Base-by-base conservation (phyloP, 1,140 invertebrate species). In the Sycophaga agraensis region DNA sequence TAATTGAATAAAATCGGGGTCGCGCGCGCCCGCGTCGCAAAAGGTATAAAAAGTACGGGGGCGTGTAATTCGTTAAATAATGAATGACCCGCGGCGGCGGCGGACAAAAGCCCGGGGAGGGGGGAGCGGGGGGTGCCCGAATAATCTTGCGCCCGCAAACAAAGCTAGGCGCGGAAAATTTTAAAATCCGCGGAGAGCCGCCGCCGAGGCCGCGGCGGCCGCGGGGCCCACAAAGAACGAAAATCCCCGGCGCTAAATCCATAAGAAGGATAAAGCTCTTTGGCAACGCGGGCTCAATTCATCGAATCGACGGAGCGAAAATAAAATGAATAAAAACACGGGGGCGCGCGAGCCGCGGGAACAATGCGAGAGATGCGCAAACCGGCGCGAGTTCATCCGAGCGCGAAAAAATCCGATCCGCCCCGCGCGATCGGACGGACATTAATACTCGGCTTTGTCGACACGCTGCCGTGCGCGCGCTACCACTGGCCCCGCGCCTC, bases 21-120 rank as follows among this genome's bases (percentile, higher is more conserved):
- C 34, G 37, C 21, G 31, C 5, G n/a, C 17, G 2, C 21, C n/a
- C n/a, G n/a, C n/a, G n/a, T n/a, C 19, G 45, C 22, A 35, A 24
- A 22, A 1, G 24, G 43, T 39, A 48, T 39, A 26, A 58, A 58
- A 58, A 14, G 43, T 24, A n/a, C 16, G 43, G n/a, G n/a, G 12
- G 34, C 1, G n/a, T 21, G 56, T 37, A 50, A 59, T 59, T 24
- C 46, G 37, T 59, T 50, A 59, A 59, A 50, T 59, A 59, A 59
- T 14, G 22, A 59, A 50, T 42, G 56, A 50, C 39, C 26, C 5
- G 12, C 12, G 28, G n/a, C 19, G 21, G 22, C 24, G 16, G 11
- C 2, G 35, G 22, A 59, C 37, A 59, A 59, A 58, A 24, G 55
- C 35, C 19, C 11, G 9, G 28, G 11, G 42, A 54, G 22, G 22